Evolutionary conservation across 1,140 invertebrate genomes (phyloP), one percentile per base, ranked within the genome.

Genomic region (Colletes gigas): DNA sequence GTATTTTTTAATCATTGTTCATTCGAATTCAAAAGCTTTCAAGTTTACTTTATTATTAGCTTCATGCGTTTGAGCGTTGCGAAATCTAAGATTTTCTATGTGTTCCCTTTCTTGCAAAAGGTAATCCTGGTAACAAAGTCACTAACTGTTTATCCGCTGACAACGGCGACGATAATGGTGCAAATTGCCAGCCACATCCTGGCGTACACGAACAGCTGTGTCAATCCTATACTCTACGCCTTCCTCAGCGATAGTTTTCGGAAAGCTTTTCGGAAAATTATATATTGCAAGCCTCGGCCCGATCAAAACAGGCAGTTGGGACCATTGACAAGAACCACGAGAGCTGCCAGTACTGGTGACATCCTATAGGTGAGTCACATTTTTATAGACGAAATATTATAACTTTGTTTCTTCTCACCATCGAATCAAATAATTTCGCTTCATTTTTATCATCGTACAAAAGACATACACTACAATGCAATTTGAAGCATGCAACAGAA

Each of bases 141-240:
- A 15, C 88, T 97, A 41, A 93, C 96, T 80, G 88, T 94, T 63
- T 98, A 97, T 92, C 95, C 95, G 66, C 94, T 95, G 30, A 94
- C 92, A 1, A 91, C 94, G 12, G 94, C 95, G 87, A 93, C 95
- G 67, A 95, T 95, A 72, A 95, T 97, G 85, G 95, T 97, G 19
- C 97, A 98, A 92, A 97, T 98, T 81, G 95, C 95, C 6, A 96
- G 97, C 9, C 97, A 99, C 89, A 97, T 98, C n/a, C 92, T 99
- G 69, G 98, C 98, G 4, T 99, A 99, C 93, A 97, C 97, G 92
- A 99, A 99, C 93, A 98, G 97, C 83, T 99, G 98, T 89, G 96
- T 99, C 78, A 99, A 99, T 92, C 98, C 98, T 0, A 97, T 99
- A 79, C 95, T 99, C n/a, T 99, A 99, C 93, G 98, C 98, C 0